Evolutionary conservation across 2,113 vertebrate genomes (phyloP), one percentile per base, ranked within the genome.

Genomic region (Falco punctatus): DNA sequence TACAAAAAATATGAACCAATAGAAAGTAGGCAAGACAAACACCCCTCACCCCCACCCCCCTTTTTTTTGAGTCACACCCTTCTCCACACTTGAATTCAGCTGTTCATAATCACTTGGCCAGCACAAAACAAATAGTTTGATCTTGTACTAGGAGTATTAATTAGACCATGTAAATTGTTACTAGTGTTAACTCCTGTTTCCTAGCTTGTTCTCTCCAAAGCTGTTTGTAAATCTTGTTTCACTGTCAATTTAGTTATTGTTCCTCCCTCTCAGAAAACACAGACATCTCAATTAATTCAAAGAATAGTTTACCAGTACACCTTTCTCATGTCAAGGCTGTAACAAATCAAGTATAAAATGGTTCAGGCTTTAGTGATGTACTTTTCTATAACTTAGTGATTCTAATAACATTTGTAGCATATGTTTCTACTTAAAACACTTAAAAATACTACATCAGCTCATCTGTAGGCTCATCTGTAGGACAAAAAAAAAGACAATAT

Each of bases 11-110:
- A 46, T 1, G 4, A 42, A 49, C 8, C 13, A 23, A 6, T 1
- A 74, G 20, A 66, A 88, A 86, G 62, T 3, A 52, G 30, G 10
- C 14, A 57, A 35, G 46, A 21, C 38, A 38, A 7, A 13, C 2
- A 0, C 6, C 49, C 21, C 21, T 21, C n/a, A 23, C 15, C 22
- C 22, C 6, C 3, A 2, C 11, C 11, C 8, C 8, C 3, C 0
- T 24, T 20, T 38, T 40, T 32, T 82, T 44, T 52, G 19, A 24
- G 35, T 15, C 7, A 24, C 5, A 67, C 2, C 8, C 12, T 81
- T 81, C 27, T 78, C 15, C 13, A 10, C 8, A 13, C 21, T 49
- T 59, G 10, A 17, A 14, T 84, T 92, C 10, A 38, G 16, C 54
- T 78, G 4, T 40, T 67, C 11, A 3, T 55, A 48, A 83, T 74